phyloP scores from a whole-genome alignment of 2,113 vertebrate species.

The Varanus salvator region DNA sequence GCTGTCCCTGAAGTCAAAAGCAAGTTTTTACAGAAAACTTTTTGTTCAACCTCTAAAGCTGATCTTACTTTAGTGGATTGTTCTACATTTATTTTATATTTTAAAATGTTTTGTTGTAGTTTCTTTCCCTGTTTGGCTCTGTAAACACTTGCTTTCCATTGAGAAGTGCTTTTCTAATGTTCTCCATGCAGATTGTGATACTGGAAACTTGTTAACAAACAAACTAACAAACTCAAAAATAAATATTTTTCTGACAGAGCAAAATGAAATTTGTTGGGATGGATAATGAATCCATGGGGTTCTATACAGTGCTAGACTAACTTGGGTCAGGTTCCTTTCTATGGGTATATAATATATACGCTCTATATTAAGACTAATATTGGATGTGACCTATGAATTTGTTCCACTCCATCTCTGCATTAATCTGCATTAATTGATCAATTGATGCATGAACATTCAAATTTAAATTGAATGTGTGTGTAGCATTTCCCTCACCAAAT shows the following conservation, averaged over 20 bases:
- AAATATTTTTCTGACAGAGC: too few species aligned
- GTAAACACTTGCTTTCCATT: background rate
- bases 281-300: background rate
- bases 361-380: too few species aligned
- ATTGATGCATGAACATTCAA: too few species aligned
- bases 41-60: background rate
- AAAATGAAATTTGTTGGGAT: background rate
- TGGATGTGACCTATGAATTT: too few species aligned
- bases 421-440: too few species aligned
- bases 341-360: too few species aligned
- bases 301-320: too few species aligned
- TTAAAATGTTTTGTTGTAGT: background rate
- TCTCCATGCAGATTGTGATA: background rate
- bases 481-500: too few species aligned
- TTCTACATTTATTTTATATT: background rate
- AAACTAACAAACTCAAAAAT: background rate
- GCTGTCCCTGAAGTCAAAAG: background rate
- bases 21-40: background rate
- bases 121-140: background rate
- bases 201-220: background rate
- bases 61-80: background rate
- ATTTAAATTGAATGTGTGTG: too few species aligned
- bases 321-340: too few species aligned
- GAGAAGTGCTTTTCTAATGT: background rate
- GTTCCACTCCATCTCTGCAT: too few species aligned